Conservation (phyloP, 2,888 invertebrate species). For the Tipula helvola region DNA sequence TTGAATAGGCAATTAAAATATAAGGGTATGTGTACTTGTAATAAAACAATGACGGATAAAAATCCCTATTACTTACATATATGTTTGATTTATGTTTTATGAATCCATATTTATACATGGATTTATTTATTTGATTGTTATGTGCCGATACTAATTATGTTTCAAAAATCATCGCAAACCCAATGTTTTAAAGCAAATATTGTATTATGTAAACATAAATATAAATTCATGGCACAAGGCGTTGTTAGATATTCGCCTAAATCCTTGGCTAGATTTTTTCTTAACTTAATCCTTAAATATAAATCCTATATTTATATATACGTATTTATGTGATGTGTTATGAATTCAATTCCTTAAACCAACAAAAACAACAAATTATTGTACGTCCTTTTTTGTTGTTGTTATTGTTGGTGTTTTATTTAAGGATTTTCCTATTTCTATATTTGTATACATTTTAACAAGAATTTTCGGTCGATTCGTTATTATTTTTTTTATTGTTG, state of each 20-base stretch:
- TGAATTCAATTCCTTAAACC: neutral
- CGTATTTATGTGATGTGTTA: neutral
- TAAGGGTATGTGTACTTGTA: neutral
- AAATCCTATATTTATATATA: neutral
- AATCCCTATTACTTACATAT: neutral
- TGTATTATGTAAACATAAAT: neutral
- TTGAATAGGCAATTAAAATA: neutral
- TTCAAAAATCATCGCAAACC: neutral
- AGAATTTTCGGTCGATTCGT: slow-evolving; percentile 4
- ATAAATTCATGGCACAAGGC: neutral
- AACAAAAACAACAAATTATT: neutral
- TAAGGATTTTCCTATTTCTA: slow-evolving; percentile 4
- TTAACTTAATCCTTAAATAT: neutral
- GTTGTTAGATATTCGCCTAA: neutral
- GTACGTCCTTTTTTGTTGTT: neutral
- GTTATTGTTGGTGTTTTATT: neutral
- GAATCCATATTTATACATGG: neutral
- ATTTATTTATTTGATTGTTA: neutral
- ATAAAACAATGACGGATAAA: neutral
- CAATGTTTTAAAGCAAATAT: neutral
- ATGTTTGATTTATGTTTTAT: neutral
- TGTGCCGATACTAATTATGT: neutral
- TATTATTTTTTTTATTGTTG: neutral
- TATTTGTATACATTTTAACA: neutral
- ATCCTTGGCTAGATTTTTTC: neutral